These are phyloP conservation scores for Lontra canadensis DNA, from an alignment of 2,113 vertebrate species.

Conservation along the genomic window DNA sequence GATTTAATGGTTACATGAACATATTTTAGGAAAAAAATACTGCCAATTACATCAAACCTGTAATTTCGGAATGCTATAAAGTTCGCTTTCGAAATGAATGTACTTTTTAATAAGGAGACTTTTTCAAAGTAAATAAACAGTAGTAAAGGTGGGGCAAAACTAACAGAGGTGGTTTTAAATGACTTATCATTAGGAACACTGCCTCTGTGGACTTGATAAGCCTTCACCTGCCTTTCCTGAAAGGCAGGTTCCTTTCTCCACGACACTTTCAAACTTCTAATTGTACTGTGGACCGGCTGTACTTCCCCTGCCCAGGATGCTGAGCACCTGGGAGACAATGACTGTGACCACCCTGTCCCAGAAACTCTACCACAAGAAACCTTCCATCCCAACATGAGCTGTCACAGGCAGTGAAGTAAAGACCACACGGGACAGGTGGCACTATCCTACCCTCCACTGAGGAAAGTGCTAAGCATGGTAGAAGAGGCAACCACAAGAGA, in stretches of 20 bases:
- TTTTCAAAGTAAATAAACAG: conserved; percentile 42
- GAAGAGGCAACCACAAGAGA: background rate
- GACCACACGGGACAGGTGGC: background rate
- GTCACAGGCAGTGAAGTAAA: background rate
- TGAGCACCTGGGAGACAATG: background rate
- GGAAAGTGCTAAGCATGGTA: background rate
- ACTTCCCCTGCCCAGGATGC: background rate
- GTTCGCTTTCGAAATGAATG: conserved; percentile 26
- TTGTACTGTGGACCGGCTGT: background rate
- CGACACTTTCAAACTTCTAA: background rate
- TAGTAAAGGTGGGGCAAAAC: background rate
- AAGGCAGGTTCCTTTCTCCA: background rate
- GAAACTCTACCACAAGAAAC: background rate
- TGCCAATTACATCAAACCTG: background rate
- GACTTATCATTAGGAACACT: background rate
- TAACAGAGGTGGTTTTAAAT: background rate
- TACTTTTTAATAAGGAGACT: conserved; percentile 6
- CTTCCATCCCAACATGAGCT: background rate
- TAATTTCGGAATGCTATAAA: conserved; percentile 12
- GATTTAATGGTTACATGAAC: conserved; percentile 28
- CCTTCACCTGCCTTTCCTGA: background rate
- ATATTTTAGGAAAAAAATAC: background rate
- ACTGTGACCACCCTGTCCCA: background rate
- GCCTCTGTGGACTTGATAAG: background rate
- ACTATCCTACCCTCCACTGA: background rate